Evolutionary conservation across 2,888 invertebrate species (phyloP), one percentile per base, ranked within the genome.

Genomic region (Serripes groenlandicus): DNA sequence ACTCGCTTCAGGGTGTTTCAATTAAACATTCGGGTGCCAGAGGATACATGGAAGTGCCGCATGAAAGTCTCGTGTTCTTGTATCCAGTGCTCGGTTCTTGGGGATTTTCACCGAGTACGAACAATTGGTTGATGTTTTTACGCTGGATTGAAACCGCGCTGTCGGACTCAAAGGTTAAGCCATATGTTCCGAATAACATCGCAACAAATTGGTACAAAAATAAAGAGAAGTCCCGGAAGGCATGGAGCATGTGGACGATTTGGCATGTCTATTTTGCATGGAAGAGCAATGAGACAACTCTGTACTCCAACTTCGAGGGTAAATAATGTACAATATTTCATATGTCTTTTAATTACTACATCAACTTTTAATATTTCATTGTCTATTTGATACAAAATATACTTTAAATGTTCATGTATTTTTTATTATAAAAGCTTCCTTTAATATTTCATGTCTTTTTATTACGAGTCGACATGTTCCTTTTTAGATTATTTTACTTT

Each of bases 201-300:
- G 89, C 90, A 9, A 86, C 89, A 3, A 66, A 56, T 7, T 92
- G 93, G 93, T 93, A 91, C 78, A 70, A 85, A 30, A 70, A 56
- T 0, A 89, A 88, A 35, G 54, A 86, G 5, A 71, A 68, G 26
- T 21, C 49, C 5, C 87, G 88, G 5, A 83, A 81, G 11, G 70
- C 88, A 0, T 87, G 90, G 23, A 78, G 86, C 4, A 92, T 93
- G 90, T 92, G 92, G 92, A 89, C 91, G 0, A 92, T 93, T 85
- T 93, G 93, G 93, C 89, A 91, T 75, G 90, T 92, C 11, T 90
- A 91, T 78, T 89, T 86, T 83, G 87, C 90, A 21, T 88, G 89
- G 76, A 78, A 85, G 71, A 58, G 88, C 34, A 84, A 84, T 23
- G 88, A 91, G 69, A 75, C 71, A 54, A 90, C 88, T 4, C n/a